phyloP scores from a whole-genome alignment of 2,888 invertebrate genomes.

The Odontocerum albicorne region DNA sequence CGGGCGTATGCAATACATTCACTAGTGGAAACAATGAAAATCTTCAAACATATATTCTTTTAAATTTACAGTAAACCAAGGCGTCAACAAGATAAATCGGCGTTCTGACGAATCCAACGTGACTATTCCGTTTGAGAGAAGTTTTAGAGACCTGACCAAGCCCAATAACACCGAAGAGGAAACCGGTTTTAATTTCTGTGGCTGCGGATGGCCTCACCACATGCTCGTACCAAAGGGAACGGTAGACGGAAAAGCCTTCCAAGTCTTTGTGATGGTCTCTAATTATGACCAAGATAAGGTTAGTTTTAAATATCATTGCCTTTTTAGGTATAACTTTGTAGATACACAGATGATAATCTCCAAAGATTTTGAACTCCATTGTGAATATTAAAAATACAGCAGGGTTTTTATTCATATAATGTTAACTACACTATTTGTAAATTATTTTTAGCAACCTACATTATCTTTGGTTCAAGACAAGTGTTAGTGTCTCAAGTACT shows the following conservation, averaged over 20 bases:
- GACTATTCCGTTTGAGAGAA: constrained; percentile 62
- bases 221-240: constrained; percentile 61
- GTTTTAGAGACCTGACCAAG: constrained; percentile 51
- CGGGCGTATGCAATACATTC: not conserved
- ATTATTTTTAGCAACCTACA: no score
- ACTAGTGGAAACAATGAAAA: not conserved
- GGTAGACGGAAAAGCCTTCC: constrained; percentile 53
- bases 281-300: constrained; percentile 57
- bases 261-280: constrained; percentile 62
- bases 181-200: constrained; percentile 60
- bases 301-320: no score
- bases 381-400: no score
- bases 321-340: no score
- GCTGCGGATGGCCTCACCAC: constrained; percentile 67
- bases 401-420: no score
- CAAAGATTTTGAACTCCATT: no score
- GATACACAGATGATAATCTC: no score
- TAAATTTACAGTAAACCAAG: constrained; percentile 41
- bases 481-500: no score
- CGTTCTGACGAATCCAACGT: constrained; percentile 59
- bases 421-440: no score
- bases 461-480: no score
- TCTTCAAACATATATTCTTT: not conserved
- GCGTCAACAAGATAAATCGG: constrained; percentile 54
- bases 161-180: constrained; percentile 43